Evolutionary conservation across 2,113 vertebrate genomes (phyloP).

Genomic region (Psittacula cyanocephala): DNA sequence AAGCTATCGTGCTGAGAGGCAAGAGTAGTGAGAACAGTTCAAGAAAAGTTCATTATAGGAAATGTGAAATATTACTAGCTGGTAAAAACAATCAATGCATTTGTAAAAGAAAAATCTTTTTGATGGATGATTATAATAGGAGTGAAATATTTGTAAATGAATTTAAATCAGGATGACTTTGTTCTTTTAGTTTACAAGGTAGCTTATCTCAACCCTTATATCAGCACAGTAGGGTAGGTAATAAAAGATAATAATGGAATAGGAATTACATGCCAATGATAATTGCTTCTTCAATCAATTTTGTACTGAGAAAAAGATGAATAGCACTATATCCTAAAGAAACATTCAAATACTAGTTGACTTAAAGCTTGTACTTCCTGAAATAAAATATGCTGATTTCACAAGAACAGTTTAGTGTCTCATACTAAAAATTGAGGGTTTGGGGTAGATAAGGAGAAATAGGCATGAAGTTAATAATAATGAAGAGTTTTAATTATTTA

Average conservation of each 20-base stretch:
- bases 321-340: background rate
- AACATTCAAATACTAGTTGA: background rate
- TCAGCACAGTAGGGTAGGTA: background rate
- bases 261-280: background rate
- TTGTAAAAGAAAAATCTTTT: background rate
- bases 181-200: background rate
- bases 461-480: background rate
- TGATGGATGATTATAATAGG: background rate
- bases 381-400: background rate
- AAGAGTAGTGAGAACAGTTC: background rate
- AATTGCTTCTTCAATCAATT: constrained; percentile 30
- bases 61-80: background rate
- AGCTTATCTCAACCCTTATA: background rate
- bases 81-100: background rate
- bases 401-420: accelerated
- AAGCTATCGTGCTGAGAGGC: background rate
- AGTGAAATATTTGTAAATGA: constrained; percentile 9
- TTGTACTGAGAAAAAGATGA: background rate
- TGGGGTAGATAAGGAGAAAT: background rate
- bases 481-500: background rate
- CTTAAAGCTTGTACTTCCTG: background rate
- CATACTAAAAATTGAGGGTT: background rate
- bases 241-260: constrained; percentile 6
- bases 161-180: background rate
- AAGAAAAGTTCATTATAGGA: background rate